These are phyloP conservation scores for Catharus fuscescens DNA, from an alignment of 2,113 vertebrate species.

Conservation along the genomic window DNA sequence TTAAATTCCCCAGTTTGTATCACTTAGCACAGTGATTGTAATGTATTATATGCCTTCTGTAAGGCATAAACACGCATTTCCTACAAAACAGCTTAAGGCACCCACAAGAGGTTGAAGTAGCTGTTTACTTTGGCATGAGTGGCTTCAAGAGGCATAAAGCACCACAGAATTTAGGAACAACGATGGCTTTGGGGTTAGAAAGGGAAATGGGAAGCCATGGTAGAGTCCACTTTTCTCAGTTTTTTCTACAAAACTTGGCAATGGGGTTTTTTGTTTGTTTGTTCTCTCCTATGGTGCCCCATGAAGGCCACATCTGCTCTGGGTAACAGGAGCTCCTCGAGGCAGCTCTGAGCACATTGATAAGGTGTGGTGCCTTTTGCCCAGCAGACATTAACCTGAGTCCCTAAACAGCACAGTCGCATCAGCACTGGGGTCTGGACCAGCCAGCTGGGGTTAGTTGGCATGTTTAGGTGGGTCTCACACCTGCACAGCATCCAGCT, in stretches of 20 bases:
- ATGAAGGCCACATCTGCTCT: accelerated
- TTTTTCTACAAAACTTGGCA: neutral
- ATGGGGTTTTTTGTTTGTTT: neutral
- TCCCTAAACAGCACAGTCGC: neutral
- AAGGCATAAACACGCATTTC: constrained; percentile 13
- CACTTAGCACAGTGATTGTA: neutral
- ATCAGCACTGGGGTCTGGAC: neutral
- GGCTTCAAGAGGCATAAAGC: neutral
- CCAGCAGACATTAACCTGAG: neutral
- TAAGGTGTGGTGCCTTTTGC: accelerated
- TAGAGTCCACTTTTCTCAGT: neutral
- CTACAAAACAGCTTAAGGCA: neutral
- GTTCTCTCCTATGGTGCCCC: neutral
- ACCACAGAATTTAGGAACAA: neutral
- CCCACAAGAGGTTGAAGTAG: neutral
- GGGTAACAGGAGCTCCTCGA: neutral
- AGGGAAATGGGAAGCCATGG: neutral
- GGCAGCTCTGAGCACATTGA: neutral
- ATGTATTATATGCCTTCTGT: neutral
- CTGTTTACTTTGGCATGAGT: neutral
- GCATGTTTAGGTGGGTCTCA: neutral
- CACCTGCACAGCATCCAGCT: neutral
- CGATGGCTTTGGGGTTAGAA: neutral
- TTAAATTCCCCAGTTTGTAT: neutral
- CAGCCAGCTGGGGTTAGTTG: neutral